phyloP scores from a whole-genome alignment of 2,888 invertebrate species.

The Tuta absoluta region DNA sequence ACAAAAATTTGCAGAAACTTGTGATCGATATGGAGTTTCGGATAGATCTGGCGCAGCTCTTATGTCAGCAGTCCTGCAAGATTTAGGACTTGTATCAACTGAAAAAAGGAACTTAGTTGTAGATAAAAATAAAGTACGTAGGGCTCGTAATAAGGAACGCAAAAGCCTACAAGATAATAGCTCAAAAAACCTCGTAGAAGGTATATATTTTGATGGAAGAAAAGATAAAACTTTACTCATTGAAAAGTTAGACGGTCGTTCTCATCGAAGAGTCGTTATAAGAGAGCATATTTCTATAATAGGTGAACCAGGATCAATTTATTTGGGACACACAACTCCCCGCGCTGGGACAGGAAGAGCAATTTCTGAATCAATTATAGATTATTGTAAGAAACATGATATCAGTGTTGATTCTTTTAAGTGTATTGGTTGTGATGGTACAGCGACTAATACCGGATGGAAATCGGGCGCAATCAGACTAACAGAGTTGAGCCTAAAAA shows the following conservation, averaged over 20 bases:
- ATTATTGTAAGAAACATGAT: constrained; percentile 15
- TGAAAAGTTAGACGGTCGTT: constrained; percentile 27
- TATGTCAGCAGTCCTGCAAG: constrained; percentile 33
- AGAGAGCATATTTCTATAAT: constrained; percentile 31
- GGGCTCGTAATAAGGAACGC: neutral
- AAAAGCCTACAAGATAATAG: too few relatives aligned
- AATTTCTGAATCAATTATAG: constrained; percentile 19
- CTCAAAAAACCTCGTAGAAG: too few relatives aligned
- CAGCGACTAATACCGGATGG: constrained; percentile 35
- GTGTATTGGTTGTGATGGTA: constrained; percentile 39
- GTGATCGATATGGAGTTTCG: constrained; percentile 37
- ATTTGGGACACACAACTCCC: constrained; percentile 27
- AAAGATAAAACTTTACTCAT: constrained; percentile 31
- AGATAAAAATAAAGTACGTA: constrained; percentile 23
- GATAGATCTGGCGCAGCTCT: constrained; percentile 36
- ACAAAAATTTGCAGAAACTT: constrained; percentile 28
- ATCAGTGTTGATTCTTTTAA: constrained; percentile 28
- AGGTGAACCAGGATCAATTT: constrained; percentile 32
- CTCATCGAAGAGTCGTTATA: constrained; percentile 14
- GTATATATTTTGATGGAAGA: constrained; percentile 31
- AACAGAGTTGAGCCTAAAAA: constrained; percentile 34
- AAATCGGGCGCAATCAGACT: constrained; percentile 34
- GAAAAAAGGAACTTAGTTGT: constrained; percentile 33
- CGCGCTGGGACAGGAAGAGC: constrained; percentile 24
- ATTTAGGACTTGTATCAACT: constrained; percentile 27